phyloP scores from a whole-genome alignment of 2,113 vertebrate genomes.

The Pithys albifrons region DNA sequence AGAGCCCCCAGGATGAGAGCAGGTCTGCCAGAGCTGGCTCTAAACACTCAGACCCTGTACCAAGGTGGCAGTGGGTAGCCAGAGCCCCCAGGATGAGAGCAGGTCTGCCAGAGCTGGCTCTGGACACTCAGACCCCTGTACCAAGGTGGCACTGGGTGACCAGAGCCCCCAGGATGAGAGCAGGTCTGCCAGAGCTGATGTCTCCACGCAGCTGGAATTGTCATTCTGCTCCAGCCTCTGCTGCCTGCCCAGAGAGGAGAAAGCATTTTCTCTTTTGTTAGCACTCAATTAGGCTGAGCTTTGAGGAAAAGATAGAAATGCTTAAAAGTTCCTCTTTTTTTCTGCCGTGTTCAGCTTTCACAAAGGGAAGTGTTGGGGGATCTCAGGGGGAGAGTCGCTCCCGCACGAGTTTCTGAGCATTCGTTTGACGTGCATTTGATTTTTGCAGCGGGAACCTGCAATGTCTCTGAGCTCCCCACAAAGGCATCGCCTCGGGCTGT shows the following conservation, averaged over 20 bases:
- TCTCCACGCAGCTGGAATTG: neutral
- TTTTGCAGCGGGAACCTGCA: neutral
- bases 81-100: too few species aligned
- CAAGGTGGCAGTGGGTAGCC: too few species aligned
- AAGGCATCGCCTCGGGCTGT: constrained; percentile 56
- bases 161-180: neutral
- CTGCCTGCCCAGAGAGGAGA: neutral
- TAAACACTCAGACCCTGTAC: too few species aligned
- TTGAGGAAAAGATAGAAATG: constrained; percentile 36
- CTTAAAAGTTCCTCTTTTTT: constrained; percentile 2
- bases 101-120: too few species aligned
- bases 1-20: neutral
- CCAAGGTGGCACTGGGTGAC: neutral
- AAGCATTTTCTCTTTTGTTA: constrained; percentile 23
- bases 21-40: neutral
- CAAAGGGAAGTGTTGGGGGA: neutral
- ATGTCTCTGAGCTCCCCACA: constrained; percentile 17
- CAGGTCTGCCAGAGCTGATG: neutral
- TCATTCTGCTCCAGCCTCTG: neutral
- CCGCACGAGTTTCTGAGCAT: neutral
- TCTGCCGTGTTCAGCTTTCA: neutral
- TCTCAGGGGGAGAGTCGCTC: neutral
- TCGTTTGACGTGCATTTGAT: constrained; percentile 45
- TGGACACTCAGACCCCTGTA: neutral
- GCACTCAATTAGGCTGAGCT: constrained; percentile 48